A percentile compares a stretch with the other conserved stretches of the same genome.
These are phyloP conservation scores for Monarcha castaneiventris DNA, from an alignment of 2,113 vertebrate genomes.

Conservation along the genomic window DNA sequence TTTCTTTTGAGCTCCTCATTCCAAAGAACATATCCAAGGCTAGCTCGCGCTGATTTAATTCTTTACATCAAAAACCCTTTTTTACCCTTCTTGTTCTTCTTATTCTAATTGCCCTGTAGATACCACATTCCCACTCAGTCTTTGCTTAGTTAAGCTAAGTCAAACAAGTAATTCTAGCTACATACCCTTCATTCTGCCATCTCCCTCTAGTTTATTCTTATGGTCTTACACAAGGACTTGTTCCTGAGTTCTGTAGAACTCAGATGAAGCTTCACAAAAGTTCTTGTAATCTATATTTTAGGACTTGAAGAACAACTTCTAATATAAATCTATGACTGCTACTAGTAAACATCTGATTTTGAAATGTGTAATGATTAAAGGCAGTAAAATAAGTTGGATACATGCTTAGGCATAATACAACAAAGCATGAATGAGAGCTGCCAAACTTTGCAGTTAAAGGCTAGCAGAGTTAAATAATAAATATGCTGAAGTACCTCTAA, in stretches of 20 bases:
- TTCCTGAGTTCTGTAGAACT: background rate
- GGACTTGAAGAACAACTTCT: background rate
- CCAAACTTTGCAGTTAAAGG: background rate
- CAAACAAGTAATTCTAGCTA: background rate
- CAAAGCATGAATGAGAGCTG: background rate
- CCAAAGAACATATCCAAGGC: background rate
- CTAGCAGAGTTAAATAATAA: background rate
- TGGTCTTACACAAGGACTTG: background rate
- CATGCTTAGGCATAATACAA: background rate
- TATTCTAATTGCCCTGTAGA: background rate
- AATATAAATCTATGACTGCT: background rate
- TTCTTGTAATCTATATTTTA: background rate
- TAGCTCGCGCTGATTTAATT: background rate
- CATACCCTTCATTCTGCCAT: background rate
- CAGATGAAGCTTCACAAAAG: background rate
- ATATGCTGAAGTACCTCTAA: background rate
- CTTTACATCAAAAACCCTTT: background rate
- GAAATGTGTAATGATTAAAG: background rate
- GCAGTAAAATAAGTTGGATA: background rate
- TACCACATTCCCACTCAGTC: background rate
- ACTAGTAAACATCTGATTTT: background rate
- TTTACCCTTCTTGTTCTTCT: background rate
- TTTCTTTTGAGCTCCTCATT: background rate
- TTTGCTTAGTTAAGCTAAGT: background rate
- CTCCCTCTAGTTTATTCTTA: background rate